These are phyloP conservation scores for Drosophila conformis DNA, from an alignment of 2,888 invertebrate genomes.

Conservation along the genomic window DNA sequence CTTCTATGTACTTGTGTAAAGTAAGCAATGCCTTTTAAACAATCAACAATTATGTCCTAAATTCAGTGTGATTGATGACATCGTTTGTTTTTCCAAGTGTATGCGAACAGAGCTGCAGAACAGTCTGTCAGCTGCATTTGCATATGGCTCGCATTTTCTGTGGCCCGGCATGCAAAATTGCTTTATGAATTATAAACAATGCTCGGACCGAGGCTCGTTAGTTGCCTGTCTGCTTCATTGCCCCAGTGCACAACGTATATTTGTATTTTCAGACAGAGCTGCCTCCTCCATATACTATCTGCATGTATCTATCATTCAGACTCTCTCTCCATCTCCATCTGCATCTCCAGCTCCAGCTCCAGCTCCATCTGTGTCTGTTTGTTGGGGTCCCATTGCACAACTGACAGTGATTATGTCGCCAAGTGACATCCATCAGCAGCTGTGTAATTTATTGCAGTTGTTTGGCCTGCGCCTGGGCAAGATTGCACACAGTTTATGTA, in stretches of 20 bases:
- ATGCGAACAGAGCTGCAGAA: conserved; percentile 4
- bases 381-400: conserved; percentile 56
- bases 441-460: conserved; percentile 66
- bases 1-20: background rate
- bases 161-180: conserved; percentile 64
- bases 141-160: conserved; percentile 63
- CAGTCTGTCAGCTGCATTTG: conserved; percentile 65
- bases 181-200: conserved; percentile 75
- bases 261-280: conserved; percentile 41
- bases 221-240: conserved; percentile 56
- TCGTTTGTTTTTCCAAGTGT: background rate
- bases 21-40: background rate
- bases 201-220: conserved; percentile 60
- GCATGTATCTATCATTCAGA: conserved; percentile 1
- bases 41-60: background rate
- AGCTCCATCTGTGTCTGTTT: conserved; percentile 12
- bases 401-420: conserved; percentile 75
- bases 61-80: background rate
- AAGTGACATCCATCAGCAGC: conserved; percentile 74
- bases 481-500: conserved; percentile 60
- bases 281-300: background rate
- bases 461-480: conserved; percentile 38
- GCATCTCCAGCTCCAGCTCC: background rate
- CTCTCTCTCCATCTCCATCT: background rate
- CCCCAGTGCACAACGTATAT: conserved; percentile 32